Evolutionary conservation across 1,140 invertebrate genomes (phyloP).

Genomic region (Phocides pigmalion): DNA sequence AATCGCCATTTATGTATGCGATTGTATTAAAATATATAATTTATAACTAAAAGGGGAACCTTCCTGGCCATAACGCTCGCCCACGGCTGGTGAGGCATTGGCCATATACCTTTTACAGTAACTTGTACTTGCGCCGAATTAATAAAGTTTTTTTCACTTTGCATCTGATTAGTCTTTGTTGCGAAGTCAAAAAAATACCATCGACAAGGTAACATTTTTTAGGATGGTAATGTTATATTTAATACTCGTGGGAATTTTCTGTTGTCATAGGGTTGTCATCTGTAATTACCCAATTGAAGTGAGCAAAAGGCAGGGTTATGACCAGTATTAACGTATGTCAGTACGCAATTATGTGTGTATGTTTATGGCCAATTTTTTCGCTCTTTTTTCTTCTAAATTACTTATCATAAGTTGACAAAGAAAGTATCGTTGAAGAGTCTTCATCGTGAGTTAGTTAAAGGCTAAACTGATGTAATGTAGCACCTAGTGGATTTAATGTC

Average conservation of each 20-base stretch:
- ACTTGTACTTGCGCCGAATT: constrained; percentile 37
- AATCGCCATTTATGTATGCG: constrained; percentile 2
- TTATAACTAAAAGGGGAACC: constrained; percentile 33
- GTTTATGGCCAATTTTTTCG: no score
- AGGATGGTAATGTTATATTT: background rate
- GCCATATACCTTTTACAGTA: constrained; percentile 39
- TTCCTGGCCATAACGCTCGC: constrained; percentile 47
- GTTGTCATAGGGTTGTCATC: background rate
- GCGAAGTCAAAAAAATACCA: background rate
- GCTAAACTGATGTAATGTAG: no score
- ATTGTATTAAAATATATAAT: constrained; percentile 25
- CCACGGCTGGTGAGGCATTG: constrained; percentile 40
- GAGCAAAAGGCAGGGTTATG: no score
- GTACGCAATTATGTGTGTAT: no score
- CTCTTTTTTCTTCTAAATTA: no score
- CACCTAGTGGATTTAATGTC: no score
- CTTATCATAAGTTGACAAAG: no score
- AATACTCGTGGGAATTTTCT: background rate
- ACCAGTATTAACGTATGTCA: no score
- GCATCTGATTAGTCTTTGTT: constrained; percentile 13
- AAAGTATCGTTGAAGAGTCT: no score
- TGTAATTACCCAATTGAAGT: no score
- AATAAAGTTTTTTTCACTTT: constrained; percentile 27
- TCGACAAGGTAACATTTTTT: background rate
- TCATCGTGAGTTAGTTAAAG: no score